Evolutionary conservation across 2,888 invertebrate genomes (phyloP).

Genomic region (Melinaea marsaeus): DNA sequence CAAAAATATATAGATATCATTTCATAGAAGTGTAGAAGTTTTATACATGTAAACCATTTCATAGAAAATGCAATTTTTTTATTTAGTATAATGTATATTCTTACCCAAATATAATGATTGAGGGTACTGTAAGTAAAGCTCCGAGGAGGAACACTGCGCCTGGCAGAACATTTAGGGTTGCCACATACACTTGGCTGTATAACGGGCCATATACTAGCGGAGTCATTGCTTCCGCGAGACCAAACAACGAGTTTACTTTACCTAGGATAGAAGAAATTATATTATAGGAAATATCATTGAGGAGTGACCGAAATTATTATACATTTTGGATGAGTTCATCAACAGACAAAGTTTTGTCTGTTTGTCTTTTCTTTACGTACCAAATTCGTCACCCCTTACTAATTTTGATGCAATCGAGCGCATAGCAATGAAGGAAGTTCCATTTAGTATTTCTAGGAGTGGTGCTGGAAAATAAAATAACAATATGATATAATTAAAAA

Average conservation of each 20-base stretch:
- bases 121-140: constrained; percentile 81
- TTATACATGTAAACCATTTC: too few species aligned
- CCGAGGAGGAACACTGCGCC: constrained; percentile 85
- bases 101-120: constrained; percentile 82
- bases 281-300: neutral
- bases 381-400: constrained; percentile 84
- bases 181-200: constrained; percentile 83
- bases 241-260: constrained; percentile 85
- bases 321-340: neutral
- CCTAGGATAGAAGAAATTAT: constrained; percentile 55
- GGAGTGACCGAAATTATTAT: too few species aligned
- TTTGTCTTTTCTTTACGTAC: constrained; percentile 56
- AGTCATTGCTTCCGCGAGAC: constrained; percentile 85
- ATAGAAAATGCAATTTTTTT: too few species aligned
- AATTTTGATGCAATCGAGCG: constrained; percentile 86
- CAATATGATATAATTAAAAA: neutral
- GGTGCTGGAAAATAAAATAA: constrained; percentile 74
- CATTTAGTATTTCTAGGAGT: constrained; percentile 84
- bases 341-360: too few species aligned
- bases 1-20: neutral
- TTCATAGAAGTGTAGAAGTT: neutral
- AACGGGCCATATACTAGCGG: constrained; percentile 85
- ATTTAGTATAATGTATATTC: constrained; percentile 17
- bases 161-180: constrained; percentile 82
- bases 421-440: constrained; percentile 87